Evolutionary conservation across 2,113 vertebrate genomes (phyloP).

Genomic region (Columbina picui): DNA sequence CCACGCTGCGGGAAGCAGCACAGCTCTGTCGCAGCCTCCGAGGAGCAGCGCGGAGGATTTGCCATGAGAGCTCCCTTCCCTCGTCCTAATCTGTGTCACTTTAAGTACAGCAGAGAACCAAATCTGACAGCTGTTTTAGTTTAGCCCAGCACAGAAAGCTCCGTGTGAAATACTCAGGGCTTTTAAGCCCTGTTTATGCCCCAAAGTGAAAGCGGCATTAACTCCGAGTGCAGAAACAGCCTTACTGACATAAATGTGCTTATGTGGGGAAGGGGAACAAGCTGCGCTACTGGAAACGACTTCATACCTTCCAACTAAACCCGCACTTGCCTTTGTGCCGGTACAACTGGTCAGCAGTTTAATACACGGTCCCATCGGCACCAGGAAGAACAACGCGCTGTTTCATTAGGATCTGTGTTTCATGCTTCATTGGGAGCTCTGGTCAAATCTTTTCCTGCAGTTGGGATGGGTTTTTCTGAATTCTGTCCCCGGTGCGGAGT

Average conservation of each 20-base stretch:
- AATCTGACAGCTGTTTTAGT: conserved; percentile 11
- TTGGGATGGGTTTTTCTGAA: neutral
- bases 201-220: conserved; percentile 25
- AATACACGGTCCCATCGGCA: conserved; percentile 39
- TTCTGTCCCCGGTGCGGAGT: neutral
- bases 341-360: conserved; percentile 33
- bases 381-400: neutral
- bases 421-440: neutral
- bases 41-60: neutral
- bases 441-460: neutral
- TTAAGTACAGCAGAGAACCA: neutral
- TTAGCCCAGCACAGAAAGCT: neutral
- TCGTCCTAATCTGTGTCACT: neutral
- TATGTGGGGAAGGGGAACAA: neutral
- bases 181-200: conserved; percentile 20
- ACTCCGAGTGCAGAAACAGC: neutral
- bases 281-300: neutral
- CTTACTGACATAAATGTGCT: conserved; percentile 1
- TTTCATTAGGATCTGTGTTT: conserved; percentile 44
- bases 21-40: neutral
- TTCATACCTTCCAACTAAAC: neutral
- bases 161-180: neutral
- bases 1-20: neutral
- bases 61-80: neutral
- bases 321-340: neutral